Conservation (phyloP, 2,797 vertebrate genomes). For the Psittacula derbiana region DNA sequence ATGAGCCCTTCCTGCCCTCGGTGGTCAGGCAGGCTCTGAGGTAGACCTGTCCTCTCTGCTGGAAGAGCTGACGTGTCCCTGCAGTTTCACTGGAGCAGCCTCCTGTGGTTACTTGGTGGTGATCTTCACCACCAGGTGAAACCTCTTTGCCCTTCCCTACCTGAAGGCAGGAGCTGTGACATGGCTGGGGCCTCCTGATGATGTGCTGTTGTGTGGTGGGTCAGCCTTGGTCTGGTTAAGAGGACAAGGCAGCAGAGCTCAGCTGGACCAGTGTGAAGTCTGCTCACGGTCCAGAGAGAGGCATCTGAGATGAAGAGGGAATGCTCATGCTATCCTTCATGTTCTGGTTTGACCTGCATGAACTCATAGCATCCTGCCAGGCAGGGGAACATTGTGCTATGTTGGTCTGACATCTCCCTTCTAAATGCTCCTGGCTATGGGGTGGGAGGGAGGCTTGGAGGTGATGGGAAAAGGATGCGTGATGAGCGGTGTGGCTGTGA, state of each 20-base stretch:
- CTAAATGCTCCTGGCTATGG: background rate
- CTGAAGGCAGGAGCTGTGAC: background rate
- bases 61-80: background rate
- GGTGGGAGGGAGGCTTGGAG: background rate
- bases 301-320: background rate
- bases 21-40: background rate
- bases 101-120: background rate
- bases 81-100: background rate
- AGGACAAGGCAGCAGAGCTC: background rate
- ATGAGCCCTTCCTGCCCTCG: background rate
- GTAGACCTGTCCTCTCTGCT: background rate
- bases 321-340: accelerated
- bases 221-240: background rate
- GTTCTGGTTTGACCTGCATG: background rate
- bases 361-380: background rate
- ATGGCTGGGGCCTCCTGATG: background rate
- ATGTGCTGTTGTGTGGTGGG: background rate
- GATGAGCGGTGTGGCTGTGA: accelerated
- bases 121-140: background rate
- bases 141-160: background rate
- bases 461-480: background rate
- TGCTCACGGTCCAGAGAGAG: background rate
- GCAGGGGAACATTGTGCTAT: background rate
- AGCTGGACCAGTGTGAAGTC: background rate
- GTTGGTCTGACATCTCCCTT: background rate